Conservation (phyloP, 2,797 vertebrate species). For the Muraenolepis orangiensis region DNA sequence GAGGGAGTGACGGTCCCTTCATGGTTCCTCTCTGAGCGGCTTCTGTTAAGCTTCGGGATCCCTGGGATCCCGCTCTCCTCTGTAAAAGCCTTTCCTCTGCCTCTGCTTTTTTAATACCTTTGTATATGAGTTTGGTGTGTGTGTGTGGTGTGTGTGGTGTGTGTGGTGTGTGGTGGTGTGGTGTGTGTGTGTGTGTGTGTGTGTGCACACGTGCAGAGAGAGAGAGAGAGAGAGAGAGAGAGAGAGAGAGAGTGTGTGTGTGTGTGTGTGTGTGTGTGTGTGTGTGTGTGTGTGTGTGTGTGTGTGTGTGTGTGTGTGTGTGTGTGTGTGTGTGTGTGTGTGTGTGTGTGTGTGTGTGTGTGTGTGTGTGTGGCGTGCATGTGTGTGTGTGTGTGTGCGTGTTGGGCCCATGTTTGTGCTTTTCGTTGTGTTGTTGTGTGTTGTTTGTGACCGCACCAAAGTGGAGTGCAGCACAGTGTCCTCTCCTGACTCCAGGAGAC, state of each 20-base stretch:
- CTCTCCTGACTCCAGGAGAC: too few relatives aligned
- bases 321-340: neutral
- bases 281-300: neutral
- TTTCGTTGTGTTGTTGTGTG: neutral
- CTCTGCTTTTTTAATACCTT: neutral
- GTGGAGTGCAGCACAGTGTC: too few relatives aligned
- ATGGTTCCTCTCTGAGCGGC: neutral
- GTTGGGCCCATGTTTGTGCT: neutral
- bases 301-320: neutral
- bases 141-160: neutral
- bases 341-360: too few relatives aligned
- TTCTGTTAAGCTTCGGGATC: neutral
- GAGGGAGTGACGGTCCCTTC: neutral
- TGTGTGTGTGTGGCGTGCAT: neutral
- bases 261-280: too few relatives aligned
- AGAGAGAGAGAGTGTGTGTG: too few relatives aligned
- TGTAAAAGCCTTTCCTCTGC: neutral
- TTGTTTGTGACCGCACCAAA: too few relatives aligned
- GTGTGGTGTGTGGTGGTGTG: neutral
- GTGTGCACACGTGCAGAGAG: too few relatives aligned
- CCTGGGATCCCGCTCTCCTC: neutral
- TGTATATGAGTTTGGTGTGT: neutral
- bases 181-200: too few relatives aligned
- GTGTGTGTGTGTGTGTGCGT: neutral
- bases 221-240: too few relatives aligned